Evolutionary conservation across 2,113 vertebrate genomes (phyloP), one percentile per base, ranked within the genome.

Genomic region (Mirounga angustirostris): DNA sequence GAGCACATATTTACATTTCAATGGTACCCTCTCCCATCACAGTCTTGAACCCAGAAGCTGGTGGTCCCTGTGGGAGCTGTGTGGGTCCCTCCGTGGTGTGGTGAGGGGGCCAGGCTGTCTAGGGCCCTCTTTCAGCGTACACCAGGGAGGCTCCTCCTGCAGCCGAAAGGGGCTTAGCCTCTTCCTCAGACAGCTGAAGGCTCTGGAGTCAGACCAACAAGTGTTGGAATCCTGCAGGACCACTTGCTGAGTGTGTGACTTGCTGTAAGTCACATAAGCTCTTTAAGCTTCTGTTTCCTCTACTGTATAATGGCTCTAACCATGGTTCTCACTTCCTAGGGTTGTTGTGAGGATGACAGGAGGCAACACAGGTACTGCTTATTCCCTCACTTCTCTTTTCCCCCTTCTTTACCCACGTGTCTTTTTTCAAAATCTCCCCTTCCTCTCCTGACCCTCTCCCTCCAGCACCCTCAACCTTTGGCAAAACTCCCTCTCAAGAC

Each of bases 1-100:
- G 59, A 76, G n/a, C 50, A 93, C 52, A 59, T 67, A 91, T 86
- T 94, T 81, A 78, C 80, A 89, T 81, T 83, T 91, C 84, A 80
- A 30, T n/a, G 24, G 61, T 71, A 40, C 54, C 21, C 14, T 65
- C 33, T 59, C 43, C 59, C 28, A 92, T 89, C 30, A 33, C 65
- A 95, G 12, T 90, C 16, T 97, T 92, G 89, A 84, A 79, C 52
- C 19, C 54, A 61, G 43, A 40, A 78, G 69, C 26, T 54, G 50
- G 76, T 12, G 13, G 40, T 69, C 59, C 36, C 40, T 30, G 12
- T 24, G 61, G 67, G 36, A 93, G 71, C 16, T 12, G 16, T 83
- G 33, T 76, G 61, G 58, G 11, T 33, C 5, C 18, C 79, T 74
- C 54, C 46, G 50, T 90, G 69, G 59, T 50, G 6, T 79, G 82